A percentile compares a stretch with the other conserved stretches of the same genome.
Conservation (phyloP, 2,888 invertebrate genomes). For the Troides helena region DNA sequence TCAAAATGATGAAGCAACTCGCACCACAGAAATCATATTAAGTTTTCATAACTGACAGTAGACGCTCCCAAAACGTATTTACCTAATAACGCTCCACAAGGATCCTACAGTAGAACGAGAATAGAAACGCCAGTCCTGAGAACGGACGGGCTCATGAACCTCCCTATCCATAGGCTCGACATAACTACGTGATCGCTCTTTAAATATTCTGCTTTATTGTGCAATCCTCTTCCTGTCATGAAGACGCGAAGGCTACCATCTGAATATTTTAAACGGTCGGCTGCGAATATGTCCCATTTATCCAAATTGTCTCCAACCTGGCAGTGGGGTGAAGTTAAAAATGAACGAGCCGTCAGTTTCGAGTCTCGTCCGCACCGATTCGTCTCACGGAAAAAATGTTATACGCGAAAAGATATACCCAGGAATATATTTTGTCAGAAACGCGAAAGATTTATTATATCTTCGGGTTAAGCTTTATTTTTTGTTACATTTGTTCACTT, state of each 20-base stretch:
- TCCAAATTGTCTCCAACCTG: conserved; percentile 68
- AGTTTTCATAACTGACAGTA: conserved; percentile 25
- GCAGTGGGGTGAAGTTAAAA: conserved; percentile 62
- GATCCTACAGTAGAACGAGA: conserved; percentile 47
- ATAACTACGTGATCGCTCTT: conserved; percentile 68
- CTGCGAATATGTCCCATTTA: conserved; percentile 69
- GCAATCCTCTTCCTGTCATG: conserved; percentile 69
- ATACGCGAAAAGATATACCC: conserved; percentile 42
- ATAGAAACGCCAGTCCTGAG: conserved; percentile 52
- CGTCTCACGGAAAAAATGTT: conserved; percentile 42
- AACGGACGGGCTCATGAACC: conserved; percentile 43
- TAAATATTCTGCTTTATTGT: conserved; percentile 76
- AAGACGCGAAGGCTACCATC: conserved; percentile 61
- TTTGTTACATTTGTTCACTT: neutral
- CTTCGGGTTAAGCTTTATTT: conserved; percentile 15
- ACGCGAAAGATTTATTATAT: conserved; percentile 43
- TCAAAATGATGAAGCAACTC: conserved; percentile 11
- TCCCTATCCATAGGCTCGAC: conserved; percentile 48
- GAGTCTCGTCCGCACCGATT: conserved; percentile 52
- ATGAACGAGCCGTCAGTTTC: conserved; percentile 63
- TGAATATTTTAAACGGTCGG: conserved; percentile 72
- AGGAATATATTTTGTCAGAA: conserved; percentile 47
- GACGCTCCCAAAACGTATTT: conserved; percentile 10
- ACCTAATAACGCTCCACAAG: conserved; percentile 35
- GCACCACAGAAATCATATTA: conserved; percentile 17